phyloP scores from a whole-genome alignment of 1,140 invertebrate genomes.

The Lethocerus indicus region DNA sequence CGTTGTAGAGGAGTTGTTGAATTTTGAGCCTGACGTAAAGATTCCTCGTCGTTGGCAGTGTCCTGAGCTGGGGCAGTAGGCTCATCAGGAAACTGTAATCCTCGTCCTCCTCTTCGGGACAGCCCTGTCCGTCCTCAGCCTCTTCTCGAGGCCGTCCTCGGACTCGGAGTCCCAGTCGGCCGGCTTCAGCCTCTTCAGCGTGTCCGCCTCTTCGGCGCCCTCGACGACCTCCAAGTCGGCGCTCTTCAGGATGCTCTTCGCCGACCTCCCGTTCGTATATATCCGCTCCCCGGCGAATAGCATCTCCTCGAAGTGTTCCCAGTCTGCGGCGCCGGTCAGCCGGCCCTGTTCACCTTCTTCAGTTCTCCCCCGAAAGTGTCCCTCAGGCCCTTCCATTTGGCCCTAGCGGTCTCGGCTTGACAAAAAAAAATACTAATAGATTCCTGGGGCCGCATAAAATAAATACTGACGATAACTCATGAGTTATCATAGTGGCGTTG shows the following conservation, averaged over 20 bases:
- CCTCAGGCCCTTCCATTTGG: constrained; percentile 29
- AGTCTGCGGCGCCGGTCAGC: constrained; percentile 4
- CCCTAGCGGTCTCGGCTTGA: constrained; percentile 11
- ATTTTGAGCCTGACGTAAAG: constrained; percentile 24
- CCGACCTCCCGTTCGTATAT: not conserved
- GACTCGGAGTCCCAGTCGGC: not conserved
- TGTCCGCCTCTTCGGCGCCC: not conserved
- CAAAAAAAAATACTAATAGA: constrained; percentile 8
- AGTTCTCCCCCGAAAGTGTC: constrained; percentile 29
- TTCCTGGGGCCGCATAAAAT: too few species aligned
- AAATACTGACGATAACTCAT: too few species aligned
- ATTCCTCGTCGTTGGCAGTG: constrained; percentile 22
- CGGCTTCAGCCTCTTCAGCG: not conserved
- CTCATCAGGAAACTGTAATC: constrained; percentile 25
- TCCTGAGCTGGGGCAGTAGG: constrained; percentile 21
- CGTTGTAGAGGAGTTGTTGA: constrained; percentile 24
- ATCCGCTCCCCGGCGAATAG: constrained; percentile 13
- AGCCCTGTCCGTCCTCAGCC: too few species aligned
- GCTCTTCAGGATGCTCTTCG: not conserved
- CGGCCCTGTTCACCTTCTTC: constrained; percentile 21
- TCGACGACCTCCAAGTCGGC: not conserved
- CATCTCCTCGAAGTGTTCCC: constrained; percentile 15
- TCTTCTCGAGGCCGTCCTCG: not conserved
- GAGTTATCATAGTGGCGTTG: too few species aligned
- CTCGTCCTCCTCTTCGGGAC: constrained; percentile 23